Evolutionary conservation across 2,888 invertebrate species (phyloP).

Genomic region (Nomada ruficornis): DNA sequence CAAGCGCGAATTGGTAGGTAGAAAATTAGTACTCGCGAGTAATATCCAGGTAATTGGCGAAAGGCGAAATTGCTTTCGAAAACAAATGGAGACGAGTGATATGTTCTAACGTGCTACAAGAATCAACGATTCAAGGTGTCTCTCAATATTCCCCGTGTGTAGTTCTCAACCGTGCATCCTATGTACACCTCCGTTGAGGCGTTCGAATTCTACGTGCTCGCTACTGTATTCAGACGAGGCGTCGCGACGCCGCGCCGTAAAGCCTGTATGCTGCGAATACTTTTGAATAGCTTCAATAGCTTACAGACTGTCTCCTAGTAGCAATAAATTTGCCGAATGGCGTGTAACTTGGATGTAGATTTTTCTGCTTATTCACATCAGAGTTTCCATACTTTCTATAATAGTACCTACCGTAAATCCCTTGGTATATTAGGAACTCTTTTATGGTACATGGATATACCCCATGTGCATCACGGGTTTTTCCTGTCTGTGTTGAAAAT

Average conservation of each 20-base stretch:
- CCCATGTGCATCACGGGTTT: no score
- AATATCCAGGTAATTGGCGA: slow-evolving; percentile 30
- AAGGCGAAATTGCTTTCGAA: slow-evolving; percentile 27
- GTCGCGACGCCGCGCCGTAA: slow-evolving; percentile 1
- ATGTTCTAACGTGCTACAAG: neutral
- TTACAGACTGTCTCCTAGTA: no score
- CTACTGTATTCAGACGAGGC: neutral
- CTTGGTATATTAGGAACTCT: no score
- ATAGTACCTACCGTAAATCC: no score
- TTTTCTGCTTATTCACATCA: no score
- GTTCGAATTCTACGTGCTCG: slow-evolving; percentile 9
- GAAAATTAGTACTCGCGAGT: slow-evolving; percentile 22
- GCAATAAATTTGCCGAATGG: neutral
- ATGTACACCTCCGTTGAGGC: neutral
- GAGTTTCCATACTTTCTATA: no score
- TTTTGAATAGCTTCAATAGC: neutral
- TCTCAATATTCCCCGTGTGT: slow-evolving; percentile 26
- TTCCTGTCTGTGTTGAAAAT: no score
- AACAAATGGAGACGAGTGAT: slow-evolving; percentile 17
- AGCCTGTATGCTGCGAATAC: neutral
- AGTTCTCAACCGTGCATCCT: neutral
- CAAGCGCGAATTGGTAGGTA: neutral
- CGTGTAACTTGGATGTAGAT: neutral
- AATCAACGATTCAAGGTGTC: neutral
- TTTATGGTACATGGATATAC: no score